Percentiles rank a stretch among this genome's conserved stretches.
Conservation (phyloP, 2,888 invertebrate species). For the Teleiodes luculella region DNA sequence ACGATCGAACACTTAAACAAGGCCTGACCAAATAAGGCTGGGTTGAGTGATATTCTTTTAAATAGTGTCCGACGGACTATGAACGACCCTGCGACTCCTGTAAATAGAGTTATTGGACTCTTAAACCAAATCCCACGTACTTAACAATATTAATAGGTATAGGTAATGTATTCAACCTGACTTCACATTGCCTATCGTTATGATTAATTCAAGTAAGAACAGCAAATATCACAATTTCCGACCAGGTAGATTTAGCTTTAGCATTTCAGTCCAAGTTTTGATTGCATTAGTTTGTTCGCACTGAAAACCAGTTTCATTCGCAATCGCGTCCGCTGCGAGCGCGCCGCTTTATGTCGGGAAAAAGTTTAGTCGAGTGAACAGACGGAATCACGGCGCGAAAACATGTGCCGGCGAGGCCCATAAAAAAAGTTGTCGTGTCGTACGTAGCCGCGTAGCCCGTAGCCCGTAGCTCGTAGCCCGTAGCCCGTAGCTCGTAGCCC, state of each 20-base stretch:
- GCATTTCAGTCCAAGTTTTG: conserved; percentile 1
- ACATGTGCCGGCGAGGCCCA: background rate
- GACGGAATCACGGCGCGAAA: conserved; percentile 5
- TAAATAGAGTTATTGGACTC: no score
- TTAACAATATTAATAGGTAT: no score
- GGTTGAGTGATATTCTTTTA: no score
- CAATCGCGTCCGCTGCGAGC: background rate
- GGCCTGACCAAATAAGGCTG: no score
- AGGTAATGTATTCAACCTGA: no score
- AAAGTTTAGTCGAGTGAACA: conserved; percentile 2
- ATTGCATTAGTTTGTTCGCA: conserved; percentile 1
- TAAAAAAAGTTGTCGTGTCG: conserved; percentile 2
- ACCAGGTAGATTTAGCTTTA: background rate
- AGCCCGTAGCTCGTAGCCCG: conserved; percentile 1
- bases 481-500: background rate
- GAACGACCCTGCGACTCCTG: no score
- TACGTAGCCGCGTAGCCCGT: background rate
- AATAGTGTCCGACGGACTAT: no score
- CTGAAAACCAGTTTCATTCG: background rate
- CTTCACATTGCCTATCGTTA: no score
- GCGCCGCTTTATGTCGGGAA: background rate
- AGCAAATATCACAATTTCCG: background rate
- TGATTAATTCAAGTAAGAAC: no score
- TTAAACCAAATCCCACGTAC: no score
- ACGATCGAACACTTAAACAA: no score